Percentiles rank a stretch among this genome's conserved stretches.
phyloP scores from a whole-genome alignment of 2,888 invertebrate species.

The Phaedon cochleariae region DNA sequence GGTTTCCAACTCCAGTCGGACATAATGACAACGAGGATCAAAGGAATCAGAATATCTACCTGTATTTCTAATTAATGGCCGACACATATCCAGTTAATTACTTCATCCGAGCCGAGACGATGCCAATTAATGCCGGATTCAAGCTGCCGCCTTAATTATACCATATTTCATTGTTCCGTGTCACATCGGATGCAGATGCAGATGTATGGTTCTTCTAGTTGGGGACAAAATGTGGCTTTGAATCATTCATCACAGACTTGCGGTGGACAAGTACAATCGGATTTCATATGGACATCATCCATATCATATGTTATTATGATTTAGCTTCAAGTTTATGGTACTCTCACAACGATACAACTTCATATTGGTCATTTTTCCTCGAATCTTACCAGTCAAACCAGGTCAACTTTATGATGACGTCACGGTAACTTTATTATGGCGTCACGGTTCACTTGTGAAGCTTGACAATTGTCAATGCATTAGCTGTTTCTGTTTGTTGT shows the following conservation, averaged over 20 bases:
- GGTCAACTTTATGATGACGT: no score
- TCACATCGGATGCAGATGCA: neutral
- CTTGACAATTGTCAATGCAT: no score
- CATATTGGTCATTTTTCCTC: no score
- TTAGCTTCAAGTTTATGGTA: no score
- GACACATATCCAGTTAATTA: conserved; percentile 58
- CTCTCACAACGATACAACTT: no score
- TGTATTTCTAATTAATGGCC: conserved; percentile 56
- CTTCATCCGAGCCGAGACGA: conserved; percentile 51
- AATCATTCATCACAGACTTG: no score
- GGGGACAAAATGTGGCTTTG: no score
- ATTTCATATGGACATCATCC: neutral
- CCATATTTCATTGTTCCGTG: neutral
- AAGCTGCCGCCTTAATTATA: neutral
- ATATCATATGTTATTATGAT: no score
- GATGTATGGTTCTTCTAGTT: neutral
- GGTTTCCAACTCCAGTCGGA: neutral
- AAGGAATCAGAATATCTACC: conserved; percentile 40
- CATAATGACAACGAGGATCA: neutral
- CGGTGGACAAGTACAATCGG: neutral
- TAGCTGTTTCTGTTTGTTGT: no score
- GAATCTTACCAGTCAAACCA: no score
- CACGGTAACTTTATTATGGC: no score
- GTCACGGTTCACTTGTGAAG: no score
- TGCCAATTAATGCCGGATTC: neutral